These are phyloP conservation scores for Drosophila algonquin DNA, from an alignment of 2,888 invertebrate genomes.

Conservation along the genomic window DNA sequence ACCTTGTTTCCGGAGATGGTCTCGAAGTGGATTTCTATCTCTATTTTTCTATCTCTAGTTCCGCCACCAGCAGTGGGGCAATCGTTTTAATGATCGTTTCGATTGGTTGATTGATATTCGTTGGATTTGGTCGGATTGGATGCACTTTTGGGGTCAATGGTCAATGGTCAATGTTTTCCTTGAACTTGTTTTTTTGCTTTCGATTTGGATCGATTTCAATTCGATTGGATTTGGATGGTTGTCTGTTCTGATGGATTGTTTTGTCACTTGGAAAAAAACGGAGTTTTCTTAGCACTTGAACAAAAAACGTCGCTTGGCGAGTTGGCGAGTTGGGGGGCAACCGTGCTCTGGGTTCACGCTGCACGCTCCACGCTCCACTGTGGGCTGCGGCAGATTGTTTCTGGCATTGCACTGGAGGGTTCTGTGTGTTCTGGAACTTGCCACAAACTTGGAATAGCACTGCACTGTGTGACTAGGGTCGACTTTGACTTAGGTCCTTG, in stretches of 20 bases:
- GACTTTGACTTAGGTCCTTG: not conserved
- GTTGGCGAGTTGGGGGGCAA: not conserved
- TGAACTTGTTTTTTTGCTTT: constrained; percentile 1
- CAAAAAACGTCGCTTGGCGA: constrained; percentile 49
- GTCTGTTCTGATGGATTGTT: constrained; percentile 4
- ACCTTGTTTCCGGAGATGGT: not conserved
- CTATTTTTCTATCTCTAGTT: not conserved
- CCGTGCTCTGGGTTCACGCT: constrained; percentile 16
- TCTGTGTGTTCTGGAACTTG: constrained; percentile 20
- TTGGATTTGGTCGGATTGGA: not conserved
- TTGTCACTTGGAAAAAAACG: constrained; percentile 55
- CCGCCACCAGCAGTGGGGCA: no score
- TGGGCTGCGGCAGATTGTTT: constrained; percentile 20
- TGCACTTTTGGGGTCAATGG: not conserved
- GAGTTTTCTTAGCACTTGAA: constrained; percentile 55
- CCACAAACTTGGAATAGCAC: not conserved
- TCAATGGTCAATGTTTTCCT: constrained; percentile 2
- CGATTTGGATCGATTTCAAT: not conserved
- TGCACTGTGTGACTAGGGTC: constrained; percentile 3
- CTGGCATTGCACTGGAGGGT: constrained; percentile 30
- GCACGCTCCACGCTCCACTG: constrained; percentile 28
- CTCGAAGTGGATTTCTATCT: not conserved
- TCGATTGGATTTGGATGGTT: not conserved
- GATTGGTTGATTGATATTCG: not conserved
- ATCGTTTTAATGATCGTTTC: no score